Base-by-base conservation (phyloP, 2,888 invertebrate genomes). In the Trilocha varians region DNA sequence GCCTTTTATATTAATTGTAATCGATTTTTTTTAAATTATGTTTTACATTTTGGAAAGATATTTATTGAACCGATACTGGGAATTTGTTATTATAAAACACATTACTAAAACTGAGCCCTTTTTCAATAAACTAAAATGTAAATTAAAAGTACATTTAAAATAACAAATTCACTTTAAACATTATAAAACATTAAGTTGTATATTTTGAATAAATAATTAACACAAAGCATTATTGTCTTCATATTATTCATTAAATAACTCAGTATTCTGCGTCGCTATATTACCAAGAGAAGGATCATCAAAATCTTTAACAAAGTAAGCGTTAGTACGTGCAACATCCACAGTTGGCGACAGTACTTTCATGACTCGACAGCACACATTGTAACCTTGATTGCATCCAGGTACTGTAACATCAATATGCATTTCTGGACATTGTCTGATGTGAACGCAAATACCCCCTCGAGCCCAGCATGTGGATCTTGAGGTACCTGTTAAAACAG, bases 401-500 rank as follows among this genome's bases (percentile, higher is more conserved):
- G 67, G 32, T 4, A 74, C 57, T 3, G 44, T 43, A 0, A 56
- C 13, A 13, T 75, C 76, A 38, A 72, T 63, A 1, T 41, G 42
- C 35, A 64, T 38, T 0, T 43, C 37, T 0, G 50, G 57, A 42
- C 74, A 74, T 9, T 57, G 34, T n/a, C 52, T 51, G 16, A 72
- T 44, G 11, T 60, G 52, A 4, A 71, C 50, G 43, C 74, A 78
- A 1, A 65, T 37, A 0, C 76, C 78, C 0, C 74, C 74, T 1
- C 74, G 68, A 0, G 64, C 69, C 77, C 76, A 76, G 49, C 77
- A 78, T 1, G 76, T 72, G 3, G 65, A 35, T 2, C 3, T n/a
- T 5, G 56, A 32, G 0, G 60, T 48, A 3, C 73, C 73, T 75
- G 53, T 39, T 37, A 39, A 36, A 43, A 39, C n/a, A 34, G 3